Evolutionary conservation across 2,888 invertebrate genomes (phyloP), one percentile per base, ranked within the genome.

Genomic region (Melinopterus prodromus): DNA sequence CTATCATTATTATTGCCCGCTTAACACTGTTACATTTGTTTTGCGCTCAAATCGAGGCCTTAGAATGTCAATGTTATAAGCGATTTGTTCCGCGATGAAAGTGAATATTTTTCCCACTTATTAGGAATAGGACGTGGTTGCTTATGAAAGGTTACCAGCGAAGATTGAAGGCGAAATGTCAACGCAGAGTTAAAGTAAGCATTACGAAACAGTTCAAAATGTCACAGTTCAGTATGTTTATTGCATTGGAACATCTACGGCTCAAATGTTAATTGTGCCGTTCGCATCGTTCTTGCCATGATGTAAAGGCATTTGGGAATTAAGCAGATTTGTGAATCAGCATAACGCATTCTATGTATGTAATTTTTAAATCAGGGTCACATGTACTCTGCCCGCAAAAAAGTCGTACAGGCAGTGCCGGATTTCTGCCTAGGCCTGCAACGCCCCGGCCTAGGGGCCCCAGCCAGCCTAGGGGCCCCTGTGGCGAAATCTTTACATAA

Each of bases 261-360:
- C n/a, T 78, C 69, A 80, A 80, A 80, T 80, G 80, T 80, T 80
- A 80, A 80, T 80, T 78, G 70, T 71, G 26, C 37, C 53, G 35
- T 74, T 75, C 74, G 1, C 53, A 12, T 53, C 53, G n/a, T 53
- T 9, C 12, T 53, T 9, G 71, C 9, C 71, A 71, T 26, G 14
- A 71, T 71, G 6, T 71, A 71, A 71, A 71, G 26, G 26, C 26
- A 26, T 26, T 26, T 26, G 26, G 1, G 26, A 26, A 26, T 26
- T 26, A 26, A 3, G 26, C 26, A 1, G 26, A 26, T 26, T 26
- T 26, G 26, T 26, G 3, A 26, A 26, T 26, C 3, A 26, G 3
- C 26, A 26, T 26, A 26, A 26, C 26, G 26, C 26, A 26, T 26
- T 26, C 26, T 26, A 26, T 3, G 26, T 26, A 2, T 26, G 26